A percentile compares a stretch with the other conserved stretches of the same genome.
phyloP scores from a whole-genome alignment of 2,797 vertebrate species.

The Tamandua tetradactyla region DNA sequence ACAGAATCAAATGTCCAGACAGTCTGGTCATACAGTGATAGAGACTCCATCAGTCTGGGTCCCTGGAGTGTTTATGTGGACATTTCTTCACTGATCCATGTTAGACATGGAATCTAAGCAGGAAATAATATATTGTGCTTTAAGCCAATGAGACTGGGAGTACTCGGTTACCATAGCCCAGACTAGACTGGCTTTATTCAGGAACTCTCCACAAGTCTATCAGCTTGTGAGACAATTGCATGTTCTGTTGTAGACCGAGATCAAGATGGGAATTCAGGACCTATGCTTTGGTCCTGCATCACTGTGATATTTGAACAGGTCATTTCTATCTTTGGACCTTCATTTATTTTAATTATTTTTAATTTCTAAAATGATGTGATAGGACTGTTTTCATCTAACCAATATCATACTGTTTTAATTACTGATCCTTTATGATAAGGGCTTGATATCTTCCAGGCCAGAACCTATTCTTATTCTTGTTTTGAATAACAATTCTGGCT shows the following conservation, averaged over 20 bases:
- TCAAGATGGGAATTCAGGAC: background rate
- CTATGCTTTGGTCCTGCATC: background rate
- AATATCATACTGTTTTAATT: background rate
- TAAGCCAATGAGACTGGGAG: background rate
- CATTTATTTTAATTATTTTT: background rate
- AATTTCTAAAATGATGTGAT: background rate
- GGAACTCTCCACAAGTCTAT: background rate
- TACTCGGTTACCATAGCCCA: background rate
- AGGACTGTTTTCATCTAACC: background rate
- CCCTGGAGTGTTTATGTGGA: background rate
- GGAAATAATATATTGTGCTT: background rate
- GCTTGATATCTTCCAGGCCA: background rate
- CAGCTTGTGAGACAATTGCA: background rate
- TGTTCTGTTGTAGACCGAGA: rapidly evolving
- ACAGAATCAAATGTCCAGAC: background rate
- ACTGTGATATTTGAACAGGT: background rate
- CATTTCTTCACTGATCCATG: background rate
- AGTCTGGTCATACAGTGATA: background rate
- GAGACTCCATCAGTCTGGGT: background rate
- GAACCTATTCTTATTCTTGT: background rate
- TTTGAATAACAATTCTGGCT: background rate
- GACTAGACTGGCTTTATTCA: background rate
- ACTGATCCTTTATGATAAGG: background rate
- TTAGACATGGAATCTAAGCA: background rate
- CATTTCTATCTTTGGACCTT: background rate